Evolutionary conservation across 2,113 vertebrate species (phyloP).

Genomic region (Takifugu bimaculatus): DNA sequence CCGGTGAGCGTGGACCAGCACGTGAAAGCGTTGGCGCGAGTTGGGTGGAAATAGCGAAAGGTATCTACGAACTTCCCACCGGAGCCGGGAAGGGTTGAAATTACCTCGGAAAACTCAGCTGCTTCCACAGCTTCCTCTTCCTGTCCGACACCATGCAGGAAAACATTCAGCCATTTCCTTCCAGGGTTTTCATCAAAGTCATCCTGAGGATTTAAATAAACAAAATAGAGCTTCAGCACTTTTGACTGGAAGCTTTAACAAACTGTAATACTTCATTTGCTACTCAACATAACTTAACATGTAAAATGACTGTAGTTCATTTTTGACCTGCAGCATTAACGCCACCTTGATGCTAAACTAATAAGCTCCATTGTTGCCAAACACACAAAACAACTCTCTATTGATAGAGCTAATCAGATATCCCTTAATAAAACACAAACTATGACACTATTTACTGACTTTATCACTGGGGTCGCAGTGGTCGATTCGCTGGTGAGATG

Average conservation of each 20-base stretch:
- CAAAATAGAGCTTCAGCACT: no score
- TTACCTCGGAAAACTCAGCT: slow-evolving; percentile 7
- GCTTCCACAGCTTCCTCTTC: slow-evolving; percentile 22
- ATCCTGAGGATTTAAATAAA: slow-evolving; percentile 56
- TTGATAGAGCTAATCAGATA: no score
- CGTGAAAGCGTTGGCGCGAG: slow-evolving; percentile 79
- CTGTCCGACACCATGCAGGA: slow-evolving; percentile 45
- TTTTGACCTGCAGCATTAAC: no score
- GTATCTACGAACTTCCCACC: slow-evolving; percentile 79
- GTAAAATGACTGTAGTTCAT: no score
- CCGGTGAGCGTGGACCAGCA: slow-evolving; percentile 84
- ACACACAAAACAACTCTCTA: no score
- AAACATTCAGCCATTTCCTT: slow-evolving; percentile 77
- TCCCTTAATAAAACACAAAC: not conserved
- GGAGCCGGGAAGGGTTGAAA: not conserved
- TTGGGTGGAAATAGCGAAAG: slow-evolving; percentile 83
- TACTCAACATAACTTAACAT: no score
- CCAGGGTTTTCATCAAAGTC: slow-evolving; percentile 80
- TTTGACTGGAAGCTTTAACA: no score
- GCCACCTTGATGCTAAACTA: no score
- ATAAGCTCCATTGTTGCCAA: no score
- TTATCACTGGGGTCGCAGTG: slow-evolving; percentile 81
- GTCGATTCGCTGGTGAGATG: slow-evolving; percentile 82
- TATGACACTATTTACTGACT: slow-evolving; percentile 65
- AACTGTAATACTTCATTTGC: no score